Evolutionary conservation across 2,113 vertebrate genomes (phyloP).

Genomic region (Caretta caretta): DNA sequence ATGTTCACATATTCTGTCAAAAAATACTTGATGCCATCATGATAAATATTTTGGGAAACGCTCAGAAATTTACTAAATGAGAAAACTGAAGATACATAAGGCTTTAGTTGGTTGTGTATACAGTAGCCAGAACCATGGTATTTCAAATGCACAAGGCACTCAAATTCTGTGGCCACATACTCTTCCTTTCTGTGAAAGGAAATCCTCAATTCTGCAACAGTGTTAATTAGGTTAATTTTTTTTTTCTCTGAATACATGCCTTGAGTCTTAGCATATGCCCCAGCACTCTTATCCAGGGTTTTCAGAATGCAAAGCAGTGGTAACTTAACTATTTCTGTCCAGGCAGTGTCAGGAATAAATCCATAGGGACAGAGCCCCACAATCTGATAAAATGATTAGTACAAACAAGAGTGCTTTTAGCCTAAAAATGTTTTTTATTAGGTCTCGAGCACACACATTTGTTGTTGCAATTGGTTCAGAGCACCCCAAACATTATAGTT

Average conservation of each 20-base stretch:
- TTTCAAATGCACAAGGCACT: neutral
- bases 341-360: too few relatives aligned
- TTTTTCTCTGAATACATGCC: neutral
- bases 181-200: neutral
- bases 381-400: too few relatives aligned
- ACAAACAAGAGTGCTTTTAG: too few relatives aligned
- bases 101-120: neutral
- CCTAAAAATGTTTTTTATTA: too few relatives aligned
- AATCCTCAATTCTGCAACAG: neutral
- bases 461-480: too few relatives aligned
- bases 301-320: too few relatives aligned
- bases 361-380: too few relatives aligned
- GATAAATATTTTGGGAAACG: neutral
- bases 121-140: neutral
- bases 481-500: too few relatives aligned
- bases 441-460: too few relatives aligned
- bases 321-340: too few relatives aligned
- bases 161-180: neutral
- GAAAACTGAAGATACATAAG: neutral
- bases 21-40: neutral
- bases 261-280: neutral
- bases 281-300: too few relatives aligned
- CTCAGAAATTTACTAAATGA: neutral
- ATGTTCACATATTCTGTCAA: neutral
- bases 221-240: neutral